Base-by-base conservation (phyloP, 2,797 vertebrate genomes). In the Lacerta agilis region DNA sequence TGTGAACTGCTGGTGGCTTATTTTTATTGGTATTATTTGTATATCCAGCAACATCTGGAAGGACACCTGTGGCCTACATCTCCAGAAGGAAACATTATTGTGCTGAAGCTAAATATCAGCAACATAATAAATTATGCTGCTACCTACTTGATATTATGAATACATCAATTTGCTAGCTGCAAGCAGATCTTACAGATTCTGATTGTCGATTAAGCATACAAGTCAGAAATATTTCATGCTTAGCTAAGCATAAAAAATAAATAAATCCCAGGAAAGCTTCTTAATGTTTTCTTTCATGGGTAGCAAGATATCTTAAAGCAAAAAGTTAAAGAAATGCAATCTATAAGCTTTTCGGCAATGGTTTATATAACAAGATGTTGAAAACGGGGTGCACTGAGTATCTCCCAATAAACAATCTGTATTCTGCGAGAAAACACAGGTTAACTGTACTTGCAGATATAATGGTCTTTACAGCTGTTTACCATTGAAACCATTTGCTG, bases 291-390 rank as follows among this genome's bases (percentile, higher is more conserved):
- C 89, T 91, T 72, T 94, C 93, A 91, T 64, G 8, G 41, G 72
- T 73, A 93, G 94, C 93, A 93, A 95, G 94, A 96, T 96, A 92
- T 94, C 96, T 97, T 94, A 87, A 92, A 94, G 93, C 90, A 96
- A 88, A 80, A 95, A 96, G 94, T 95, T 95, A 95, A 98, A 98
- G 97, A 95, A 96, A 96, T 96, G 97, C 97, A 97, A 96, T 92
- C 78, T 92, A 90, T 94, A 96, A 96, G 94, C 96, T 96, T 95
- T 94, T 96, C 94, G 97, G 94, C 49, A 55, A 15, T 13, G 1
- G 13, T 13, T 55, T 55, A 55, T 55, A 15, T 15, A 55, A 55
- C 49, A 49, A 3, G 13, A 55, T 87, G 89, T 88, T 94, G 94
- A 96, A 92, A 92, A 92, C 90, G 93, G 79, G 90, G 91, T 88